phyloP scores from a whole-genome alignment of 2,888 invertebrate species.

The Nasonovia ribisnigri region DNA sequence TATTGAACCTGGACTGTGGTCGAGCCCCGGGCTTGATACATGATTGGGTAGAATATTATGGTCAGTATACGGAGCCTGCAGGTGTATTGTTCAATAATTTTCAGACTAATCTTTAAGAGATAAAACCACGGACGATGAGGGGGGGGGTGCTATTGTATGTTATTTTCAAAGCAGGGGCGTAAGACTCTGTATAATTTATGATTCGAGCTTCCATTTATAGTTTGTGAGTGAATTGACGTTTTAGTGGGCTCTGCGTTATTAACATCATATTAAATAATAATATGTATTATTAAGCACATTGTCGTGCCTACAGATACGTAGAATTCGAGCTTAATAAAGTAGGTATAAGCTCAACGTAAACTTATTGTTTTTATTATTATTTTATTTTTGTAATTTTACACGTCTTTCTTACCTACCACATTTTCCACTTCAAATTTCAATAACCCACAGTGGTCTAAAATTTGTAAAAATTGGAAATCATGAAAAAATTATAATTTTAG shows the following conservation, averaged over 20 bases:
- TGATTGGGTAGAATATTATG: not conserved
- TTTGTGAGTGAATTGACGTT: not conserved
- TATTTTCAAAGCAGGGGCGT: not conserved
- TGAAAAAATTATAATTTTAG: no score
- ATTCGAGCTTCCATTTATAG: not conserved
- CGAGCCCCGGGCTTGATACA: not conserved
- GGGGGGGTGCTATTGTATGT: not conserved
- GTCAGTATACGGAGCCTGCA: not conserved
- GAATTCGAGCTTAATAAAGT: not conserved
- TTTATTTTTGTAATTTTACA: not conserved
- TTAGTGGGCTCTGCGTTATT: not conserved
- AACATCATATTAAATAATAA: not conserved
- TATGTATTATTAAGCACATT: not conserved
- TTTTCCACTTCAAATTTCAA: not conserved
- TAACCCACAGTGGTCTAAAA: no score
- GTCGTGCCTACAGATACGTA: not conserved
- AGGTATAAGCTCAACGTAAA: not conserved
- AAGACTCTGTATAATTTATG: not conserved
- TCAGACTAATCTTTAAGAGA: not conserved
- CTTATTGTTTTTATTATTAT: not conserved
- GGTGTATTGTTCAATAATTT: not conserved
- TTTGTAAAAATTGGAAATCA: no score
- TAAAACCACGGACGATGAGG: not conserved
- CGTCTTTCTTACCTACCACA: not conserved
- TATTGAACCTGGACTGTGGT: not conserved